Base-by-base conservation (phyloP, 2,888 invertebrate genomes). In the Sphecodes monilicornis region DNA sequence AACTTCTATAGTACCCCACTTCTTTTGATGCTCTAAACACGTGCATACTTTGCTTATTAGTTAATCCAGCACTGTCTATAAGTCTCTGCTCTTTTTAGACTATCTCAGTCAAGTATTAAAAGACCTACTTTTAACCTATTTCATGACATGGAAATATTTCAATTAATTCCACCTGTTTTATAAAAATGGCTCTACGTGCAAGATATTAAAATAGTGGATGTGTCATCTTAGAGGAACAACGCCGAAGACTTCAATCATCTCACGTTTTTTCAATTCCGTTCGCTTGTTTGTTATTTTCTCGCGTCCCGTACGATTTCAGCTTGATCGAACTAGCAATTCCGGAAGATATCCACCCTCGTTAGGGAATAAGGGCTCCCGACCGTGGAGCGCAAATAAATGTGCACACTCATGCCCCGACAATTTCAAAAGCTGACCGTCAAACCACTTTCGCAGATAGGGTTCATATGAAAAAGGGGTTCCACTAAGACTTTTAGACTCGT, bases 371-470 rank as follows among this genome's bases (percentile, higher is more conserved):
- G 84, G 36, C 72, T 74, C 74, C 78, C 78, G 32, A 73, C 54
- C 36, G 22, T 36, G 36, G 66, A 66, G 74, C 36, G 74, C 80
- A 84, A 88, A 89, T 88, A 87, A 89, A 88, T 46, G 71, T 50
- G 86, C 82, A 75, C 82, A 66, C 78, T 88, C 82, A 82, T 80
- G 86, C 80, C 54, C 68, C 68, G 68, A 76, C 79, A 71, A 88
- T 88, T 82, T 82, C 78, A 72, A 82, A 84, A 64, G 86, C 76
- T 64, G 77, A 71, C 26, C 76, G 39, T 71, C 73, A 80, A 80
- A 85, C 76, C 71, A 50, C 78, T 88, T 82, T 79, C 73, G 71
- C 54, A 69, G 68, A 73, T 80, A 75, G 74, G 85, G 66, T 73
- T 50, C 39, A 75, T 75, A 76, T 18, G 73, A 73, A 66, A 60